These are phyloP conservation scores for Corydoras sp. DNA, from an alignment of 2,113 vertebrate genomes.

Conservation along the genomic window DNA sequence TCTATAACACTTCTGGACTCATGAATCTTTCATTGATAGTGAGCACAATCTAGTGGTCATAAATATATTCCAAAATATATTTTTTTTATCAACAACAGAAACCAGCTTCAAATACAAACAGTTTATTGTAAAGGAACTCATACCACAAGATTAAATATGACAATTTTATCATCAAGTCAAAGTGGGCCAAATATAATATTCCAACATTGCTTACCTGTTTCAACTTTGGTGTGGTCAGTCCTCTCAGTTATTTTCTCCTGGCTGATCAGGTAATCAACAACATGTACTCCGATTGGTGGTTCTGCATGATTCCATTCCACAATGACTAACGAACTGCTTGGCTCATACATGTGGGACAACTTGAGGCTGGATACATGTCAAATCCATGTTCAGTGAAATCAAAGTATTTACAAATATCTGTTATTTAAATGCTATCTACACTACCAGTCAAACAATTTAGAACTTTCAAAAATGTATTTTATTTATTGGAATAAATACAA, in stretches of 20 bases:
- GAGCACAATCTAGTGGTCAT: conserved; percentile 58
- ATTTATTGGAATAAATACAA: too few relatives aligned
- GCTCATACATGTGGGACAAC: conserved; percentile 84
- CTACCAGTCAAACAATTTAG: too few relatives aligned
- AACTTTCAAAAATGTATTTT: too few relatives aligned
- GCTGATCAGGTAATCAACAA: conserved; percentile 93
- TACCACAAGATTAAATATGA: too few relatives aligned
- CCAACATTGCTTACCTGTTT: conserved; percentile 72
- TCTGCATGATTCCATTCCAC: conserved; percentile 93
- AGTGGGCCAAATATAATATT: too few relatives aligned
- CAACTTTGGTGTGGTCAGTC: conserved; percentile 93
- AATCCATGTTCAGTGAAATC: too few relatives aligned
- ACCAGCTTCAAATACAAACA: too few relatives aligned
- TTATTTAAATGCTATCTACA: too few relatives aligned
- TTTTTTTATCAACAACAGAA: background rate
- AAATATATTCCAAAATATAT: conserved; percentile 11
- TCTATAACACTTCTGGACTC: too few relatives aligned
- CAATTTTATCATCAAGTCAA: too few relatives aligned
- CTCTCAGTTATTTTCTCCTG: conserved; percentile 95
- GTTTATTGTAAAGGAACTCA: too few relatives aligned
- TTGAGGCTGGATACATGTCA: conserved; percentile 65
- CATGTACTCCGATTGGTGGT: conserved; percentile 87
- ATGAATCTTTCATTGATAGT: conserved; percentile 24
- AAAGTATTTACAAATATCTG: too few relatives aligned
- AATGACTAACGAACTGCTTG: conserved; percentile 92